Conservation (phyloP, 2,797 vertebrate species). For the Limnodromus scolopaceus region DNA sequence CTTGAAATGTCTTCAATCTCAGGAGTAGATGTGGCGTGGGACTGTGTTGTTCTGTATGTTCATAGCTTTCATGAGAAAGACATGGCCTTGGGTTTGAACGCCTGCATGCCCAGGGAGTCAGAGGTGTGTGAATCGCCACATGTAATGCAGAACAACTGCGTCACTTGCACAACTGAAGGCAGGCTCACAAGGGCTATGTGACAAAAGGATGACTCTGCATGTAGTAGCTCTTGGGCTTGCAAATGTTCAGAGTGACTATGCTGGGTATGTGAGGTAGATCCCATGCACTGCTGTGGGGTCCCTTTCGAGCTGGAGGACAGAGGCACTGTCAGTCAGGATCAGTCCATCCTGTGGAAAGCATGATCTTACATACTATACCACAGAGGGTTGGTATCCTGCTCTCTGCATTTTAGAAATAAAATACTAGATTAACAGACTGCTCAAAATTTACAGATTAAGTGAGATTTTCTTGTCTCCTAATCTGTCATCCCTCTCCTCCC, state of each 20-base stretch:
- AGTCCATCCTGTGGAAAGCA: not conserved
- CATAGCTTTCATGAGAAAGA: not conserved
- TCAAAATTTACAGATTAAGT: not conserved
- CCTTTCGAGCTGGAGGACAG: not conserved
- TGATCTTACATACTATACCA: accelerated
- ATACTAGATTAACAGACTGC: not conserved
- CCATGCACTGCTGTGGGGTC: not conserved
- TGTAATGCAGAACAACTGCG: accelerated
- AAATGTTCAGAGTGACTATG: accelerated
- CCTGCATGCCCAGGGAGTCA: not conserved
- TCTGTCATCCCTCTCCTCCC: not conserved
- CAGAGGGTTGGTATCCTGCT: no score
- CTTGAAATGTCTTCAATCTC: not conserved
- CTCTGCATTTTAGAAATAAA: not conserved
- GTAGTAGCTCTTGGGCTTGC: not conserved
- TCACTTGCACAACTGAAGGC: accelerated
- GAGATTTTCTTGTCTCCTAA: not conserved
- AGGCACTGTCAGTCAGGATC: not conserved
- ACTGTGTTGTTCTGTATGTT: not conserved
- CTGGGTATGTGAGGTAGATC: not conserved
- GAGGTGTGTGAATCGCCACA: not conserved
- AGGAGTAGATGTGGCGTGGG: not conserved
- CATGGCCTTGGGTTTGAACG: accelerated
- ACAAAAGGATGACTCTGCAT: not conserved
- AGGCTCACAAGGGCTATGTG: not conserved